Base-by-base conservation (phyloP, 2,113 vertebrate genomes). In the Talpa occidentalis region DNA sequence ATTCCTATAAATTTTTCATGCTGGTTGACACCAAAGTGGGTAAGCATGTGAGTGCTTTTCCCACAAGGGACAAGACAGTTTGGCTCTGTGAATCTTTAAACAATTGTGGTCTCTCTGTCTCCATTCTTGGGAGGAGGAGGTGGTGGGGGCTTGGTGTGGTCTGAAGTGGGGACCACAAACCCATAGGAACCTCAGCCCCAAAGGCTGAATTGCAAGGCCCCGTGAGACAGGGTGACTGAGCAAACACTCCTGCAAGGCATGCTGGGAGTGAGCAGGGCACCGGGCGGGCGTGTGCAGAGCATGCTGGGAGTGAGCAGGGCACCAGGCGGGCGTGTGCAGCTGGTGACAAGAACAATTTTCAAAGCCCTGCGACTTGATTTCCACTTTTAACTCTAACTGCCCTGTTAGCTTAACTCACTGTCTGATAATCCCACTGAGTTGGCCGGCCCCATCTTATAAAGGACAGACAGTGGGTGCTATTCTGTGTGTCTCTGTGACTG, bases 211-310 rank as follows among this genome's bases (percentile, higher is more conserved):
- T 67, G 19, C 6, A 47, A 35, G 60, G 2, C 16, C 56, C 26
- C 0, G 0, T 11, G 54, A 62, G 42, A 49, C 24, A 28, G 5
- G 1, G 42, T 81, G 28, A 52, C 16, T 35, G n/a, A 40, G 35
- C 44, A 5, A n/a, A 32, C 42, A 5, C 0, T 15, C 1, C 0
- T n/a, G 74, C 56, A 40, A 28, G 40, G 79, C 1, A 0, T 22
- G 12, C 66, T 30, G 35, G 42, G 24, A 44, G 30, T 2, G 9
- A 60, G 42, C 26, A 22, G 64, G 24, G 4, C 52, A 6, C 21
- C 9, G 11, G 24, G 11, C 11, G 6, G 47, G n/a, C 30, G 4
- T 32, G 40, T 32, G 11, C 30, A 78, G 11, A 42, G 54, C 78
- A 62, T 60, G 37, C 56, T 44, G 78, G 56, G 37, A 42, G 35